phyloP scores from a whole-genome alignment of 2,797 vertebrate species.

The Gephyroberyx darwinii region DNA sequence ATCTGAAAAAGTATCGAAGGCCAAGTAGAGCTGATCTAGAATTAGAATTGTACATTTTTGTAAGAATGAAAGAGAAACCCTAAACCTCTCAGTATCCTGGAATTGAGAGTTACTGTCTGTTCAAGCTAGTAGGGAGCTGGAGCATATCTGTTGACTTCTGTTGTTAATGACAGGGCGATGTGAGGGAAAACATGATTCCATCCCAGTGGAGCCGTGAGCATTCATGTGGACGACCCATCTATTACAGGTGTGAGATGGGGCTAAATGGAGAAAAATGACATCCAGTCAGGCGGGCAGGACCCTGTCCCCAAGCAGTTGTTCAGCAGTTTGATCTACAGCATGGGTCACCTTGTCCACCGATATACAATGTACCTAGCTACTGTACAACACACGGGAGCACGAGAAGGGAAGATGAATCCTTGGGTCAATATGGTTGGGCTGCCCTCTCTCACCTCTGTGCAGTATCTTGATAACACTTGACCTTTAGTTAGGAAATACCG shows the following conservation, averaged over 20 bases:
- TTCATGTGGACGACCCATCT: slow-evolving; percentile 73
- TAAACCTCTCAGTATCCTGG: not conserved
- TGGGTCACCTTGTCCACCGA: slow-evolving; percentile 73
- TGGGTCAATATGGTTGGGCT: slow-evolving; percentile 60
- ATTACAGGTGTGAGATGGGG: slow-evolving; percentile 78
- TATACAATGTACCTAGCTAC: slow-evolving; percentile 61
- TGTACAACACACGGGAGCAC: slow-evolving; percentile 48
- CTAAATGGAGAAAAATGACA: slow-evolving; percentile 80
- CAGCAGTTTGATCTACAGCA: slow-evolving; percentile 75
- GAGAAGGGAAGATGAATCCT: slow-evolving; percentile 66
- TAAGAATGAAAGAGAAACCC: too few relatives aligned
- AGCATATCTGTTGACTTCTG: slow-evolving; percentile 55
- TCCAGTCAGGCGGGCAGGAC: slow-evolving; percentile 73
- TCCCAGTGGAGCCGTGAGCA: slow-evolving; percentile 62
- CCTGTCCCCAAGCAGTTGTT: slow-evolving; percentile 77
- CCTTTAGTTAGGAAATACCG: slow-evolving; percentile 50
- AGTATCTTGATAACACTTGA: slow-evolving; percentile 58
- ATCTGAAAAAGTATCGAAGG: not conserved
- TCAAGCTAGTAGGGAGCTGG: slow-evolving; percentile 26
- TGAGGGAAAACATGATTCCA: slow-evolving; percentile 53
- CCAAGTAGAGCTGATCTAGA: too few relatives aligned
- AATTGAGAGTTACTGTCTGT: slow-evolving; percentile 1
- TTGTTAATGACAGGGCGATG: slow-evolving; percentile 60
- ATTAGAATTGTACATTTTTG: too few relatives aligned
- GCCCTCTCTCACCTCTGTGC: slow-evolving; percentile 57